Percentiles rank a stretch among this genome's conserved stretches.
Evolutionary conservation across 2,888 invertebrate genomes (phyloP).

Genomic region (Halictus quadricinctus): DNA sequence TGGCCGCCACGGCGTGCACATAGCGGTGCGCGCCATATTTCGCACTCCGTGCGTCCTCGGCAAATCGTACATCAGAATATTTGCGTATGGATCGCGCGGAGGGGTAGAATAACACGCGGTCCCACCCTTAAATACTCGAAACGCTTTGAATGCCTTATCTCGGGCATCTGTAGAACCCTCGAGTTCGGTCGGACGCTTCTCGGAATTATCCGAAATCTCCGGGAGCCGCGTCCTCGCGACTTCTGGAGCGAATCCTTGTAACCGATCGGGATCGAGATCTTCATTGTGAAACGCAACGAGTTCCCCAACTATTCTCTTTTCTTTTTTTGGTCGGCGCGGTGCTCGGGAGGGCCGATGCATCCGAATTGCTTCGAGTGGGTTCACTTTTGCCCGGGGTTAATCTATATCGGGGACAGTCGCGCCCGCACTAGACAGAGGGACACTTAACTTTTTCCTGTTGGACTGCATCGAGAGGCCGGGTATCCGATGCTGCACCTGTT

Average conservation of each 20-base stretch:
- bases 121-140: conserved; percentile 78
- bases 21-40: conserved; percentile 48
- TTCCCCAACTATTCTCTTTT: neutral
- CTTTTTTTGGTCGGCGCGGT: conserved; percentile 38
- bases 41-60: conserved; percentile 38
- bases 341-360: conserved; percentile 38
- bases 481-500: conserved; percentile 40
- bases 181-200: conserved; percentile 80
- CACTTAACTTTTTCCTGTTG: conserved; percentile 48
- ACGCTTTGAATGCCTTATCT: conserved; percentile 81
- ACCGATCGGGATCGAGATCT: conserved; percentile 77
- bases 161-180: conserved; percentile 80
- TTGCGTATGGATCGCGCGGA: conserved; percentile 37
- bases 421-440: conserved; percentile 29
- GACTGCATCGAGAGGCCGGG: conserved; percentile 31
- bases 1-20: conserved; percentile 27
- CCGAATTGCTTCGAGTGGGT: conserved; percentile 64
- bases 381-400: conserved; percentile 49
- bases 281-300: conserved; percentile 57
- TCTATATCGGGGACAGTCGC: conserved; percentile 55
- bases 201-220: conserved; percentile 81
- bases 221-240: conserved; percentile 52
- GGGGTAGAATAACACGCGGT: conserved; percentile 63
- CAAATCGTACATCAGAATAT: conserved; percentile 42
- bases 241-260: conserved; percentile 74